A percentile compares a stretch with the other conserved stretches of the same genome.
Conservation (phyloP, 1,140 invertebrate genomes). For the Bradysia coprophila region DNA sequence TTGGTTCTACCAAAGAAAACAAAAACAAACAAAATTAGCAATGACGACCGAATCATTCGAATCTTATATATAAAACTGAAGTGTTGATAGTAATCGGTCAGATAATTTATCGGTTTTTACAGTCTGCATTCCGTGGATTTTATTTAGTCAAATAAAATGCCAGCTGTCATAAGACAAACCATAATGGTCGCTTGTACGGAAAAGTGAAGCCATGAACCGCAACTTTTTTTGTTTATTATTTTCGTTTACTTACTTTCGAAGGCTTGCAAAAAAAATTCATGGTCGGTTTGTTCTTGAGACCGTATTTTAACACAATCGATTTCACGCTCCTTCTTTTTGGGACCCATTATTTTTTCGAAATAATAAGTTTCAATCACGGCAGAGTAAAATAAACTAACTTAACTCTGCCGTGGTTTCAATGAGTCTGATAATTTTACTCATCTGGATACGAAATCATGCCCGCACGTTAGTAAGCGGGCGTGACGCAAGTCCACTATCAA, state of each 20-base stretch:
- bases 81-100: too few relatives aligned
- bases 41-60: too few relatives aligned
- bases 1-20: slow-evolving; percentile 61
- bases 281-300: slow-evolving; percentile 70
- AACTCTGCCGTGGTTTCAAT: too few relatives aligned
- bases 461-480: too few relatives aligned
- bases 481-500: too few relatives aligned
- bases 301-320: slow-evolving; percentile 43
- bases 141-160: background rate
- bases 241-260: slow-evolving; percentile 77
- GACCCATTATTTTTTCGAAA: background rate
- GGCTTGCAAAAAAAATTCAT: slow-evolving; percentile 84
- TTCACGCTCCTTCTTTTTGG: slow-evolving; percentile 17
- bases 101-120: too few relatives aligned
- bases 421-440: too few relatives aligned
- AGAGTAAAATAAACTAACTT: too few relatives aligned
- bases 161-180: background rate
- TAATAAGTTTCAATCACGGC: too few relatives aligned
- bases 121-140: too few relatives aligned
- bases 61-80: too few relatives aligned
- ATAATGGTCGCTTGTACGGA: background rate
- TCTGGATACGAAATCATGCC: too few relatives aligned
- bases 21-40: slow-evolving; percentile 12
- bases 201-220: background rate
- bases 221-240: background rate